A percentile compares a stretch with the other conserved stretches of the same genome.
phyloP scores from a whole-genome alignment of 2,888 invertebrate genomes.

The Gerris lacustris region DNA sequence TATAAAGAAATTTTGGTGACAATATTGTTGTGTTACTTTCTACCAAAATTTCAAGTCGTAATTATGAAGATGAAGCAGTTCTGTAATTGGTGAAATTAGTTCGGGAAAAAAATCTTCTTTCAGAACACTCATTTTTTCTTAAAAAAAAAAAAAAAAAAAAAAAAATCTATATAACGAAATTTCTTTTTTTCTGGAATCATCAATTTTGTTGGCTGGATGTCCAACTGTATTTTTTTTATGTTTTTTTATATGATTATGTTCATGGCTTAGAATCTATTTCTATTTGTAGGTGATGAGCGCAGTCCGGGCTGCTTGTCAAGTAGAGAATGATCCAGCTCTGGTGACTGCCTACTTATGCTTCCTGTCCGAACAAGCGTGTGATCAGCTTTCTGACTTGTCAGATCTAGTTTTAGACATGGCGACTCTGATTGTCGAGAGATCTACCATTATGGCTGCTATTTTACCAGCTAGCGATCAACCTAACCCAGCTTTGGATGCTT shows the following conservation, averaged over 20 bases:
- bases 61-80: too few species aligned
- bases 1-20: too few species aligned
- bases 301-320: constrained; percentile 74
- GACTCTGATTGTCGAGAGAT: constrained; percentile 80
- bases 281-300: constrained; percentile 42
- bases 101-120: too few species aligned
- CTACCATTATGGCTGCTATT: constrained; percentile 71
- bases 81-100: too few species aligned
- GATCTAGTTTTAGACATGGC: constrained; percentile 58
- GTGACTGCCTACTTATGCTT: constrained; percentile 76
- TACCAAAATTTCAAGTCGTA: too few species aligned
- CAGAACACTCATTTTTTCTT: too few species aligned
- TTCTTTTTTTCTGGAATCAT: too few species aligned
- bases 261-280: neutral
- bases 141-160: too few species aligned
- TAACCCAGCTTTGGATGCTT: constrained; percentile 50
- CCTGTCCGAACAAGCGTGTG: constrained; percentile 57
- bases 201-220: too few species aligned
- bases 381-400: constrained; percentile 28
- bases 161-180: too few species aligned
- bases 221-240: too few species aligned
- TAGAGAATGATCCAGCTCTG: constrained; percentile 74
- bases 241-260: neutral
- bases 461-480: constrained; percentile 46
- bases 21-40: too few species aligned